Evolutionary conservation across 1,140 invertebrate species (phyloP), one percentile per base, ranked within the genome.

Genomic region (Listronotus bonariensis): DNA sequence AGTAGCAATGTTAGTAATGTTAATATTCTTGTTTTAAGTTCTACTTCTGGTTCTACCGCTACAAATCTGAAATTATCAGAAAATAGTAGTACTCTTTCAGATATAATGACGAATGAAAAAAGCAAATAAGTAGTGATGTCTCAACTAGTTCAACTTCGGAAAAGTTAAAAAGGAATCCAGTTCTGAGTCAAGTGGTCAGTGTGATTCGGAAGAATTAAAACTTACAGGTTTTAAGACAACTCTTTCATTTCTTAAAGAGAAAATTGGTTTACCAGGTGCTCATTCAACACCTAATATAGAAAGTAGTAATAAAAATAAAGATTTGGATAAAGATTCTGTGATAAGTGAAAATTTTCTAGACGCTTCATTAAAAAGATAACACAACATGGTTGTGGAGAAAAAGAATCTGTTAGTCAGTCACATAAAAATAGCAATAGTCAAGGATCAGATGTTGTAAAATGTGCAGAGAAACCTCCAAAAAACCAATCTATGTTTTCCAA

Each of bases 211-310:
- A 2, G 55, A 56, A 18, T 6, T 18, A 36, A 60, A 57, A 15
- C 0, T 65, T 11, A 46, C 41, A 32, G 45, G 45, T 1, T 58
- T 59, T 56, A 11, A 51, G 8, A 56, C 32, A 17, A 48, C 46
- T 11, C 14, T 72, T 5, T 53, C 60, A 2, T 70, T 56, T 59
- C 67, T 77, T 15, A 67, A 71, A 43, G 46, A 62, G 32, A 77
- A 74, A 69, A 70, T 77, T 48, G 75, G 76, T 9, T 18, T 67
- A 32, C 76, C 76, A 10, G 67, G 55, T 20, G 75, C 75, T 26
- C 68, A 76, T 55, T 78, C 76, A 6, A 78, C 76, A 15, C 76
- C 75, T 6, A 52, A 61, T 61, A 11, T 12, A 41, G 38, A 11
- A 12, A 1, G 7, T 41, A 12, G 11, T 32, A 20, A 6, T 51